Conservation (phyloP, 1,140 invertebrate species). For the Drosophila punjabiensis region DNA sequence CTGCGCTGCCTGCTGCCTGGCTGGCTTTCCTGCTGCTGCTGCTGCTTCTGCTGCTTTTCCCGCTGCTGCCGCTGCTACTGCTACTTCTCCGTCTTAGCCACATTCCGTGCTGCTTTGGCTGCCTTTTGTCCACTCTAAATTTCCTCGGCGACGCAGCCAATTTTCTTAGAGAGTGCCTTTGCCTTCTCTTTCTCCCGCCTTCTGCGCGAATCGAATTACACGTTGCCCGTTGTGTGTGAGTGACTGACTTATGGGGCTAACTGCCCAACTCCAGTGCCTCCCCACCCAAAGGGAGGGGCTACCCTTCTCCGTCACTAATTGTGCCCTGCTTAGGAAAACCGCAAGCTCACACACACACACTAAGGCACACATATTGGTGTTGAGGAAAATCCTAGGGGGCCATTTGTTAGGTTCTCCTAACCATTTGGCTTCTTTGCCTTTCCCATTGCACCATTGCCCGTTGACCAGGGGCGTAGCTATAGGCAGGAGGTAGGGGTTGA, state of each 20-base stretch:
- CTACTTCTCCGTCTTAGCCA: background rate
- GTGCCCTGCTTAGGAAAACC: constrained; percentile 67
- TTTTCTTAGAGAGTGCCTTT: constrained; percentile 71
- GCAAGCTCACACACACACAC: constrained; percentile 22
- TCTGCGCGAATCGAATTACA: constrained; percentile 74
- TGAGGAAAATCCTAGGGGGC: constrained; percentile 28
- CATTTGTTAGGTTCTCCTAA: constrained; percentile 57
- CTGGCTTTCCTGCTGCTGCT: constrained; percentile 20
- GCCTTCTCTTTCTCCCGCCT: constrained; percentile 40
- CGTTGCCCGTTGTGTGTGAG: constrained; percentile 57
- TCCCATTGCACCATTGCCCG: constrained; percentile 44
- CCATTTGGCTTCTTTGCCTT: constrained; percentile 57
- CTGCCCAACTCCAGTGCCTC: constrained; percentile 42
- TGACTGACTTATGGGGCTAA: constrained; percentile 79
- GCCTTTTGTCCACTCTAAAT: constrained; percentile 76
- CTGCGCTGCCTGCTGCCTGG: constrained; percentile 46
- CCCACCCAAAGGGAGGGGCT: background rate
- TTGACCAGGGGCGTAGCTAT: constrained; percentile 29
- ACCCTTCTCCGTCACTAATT: constrained; percentile 54
- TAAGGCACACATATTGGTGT: background rate
- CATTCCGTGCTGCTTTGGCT: constrained; percentile 23
- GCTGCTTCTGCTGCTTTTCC: too few relatives aligned
- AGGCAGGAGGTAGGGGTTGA: too few relatives aligned
- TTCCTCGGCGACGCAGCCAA: constrained; percentile 70
- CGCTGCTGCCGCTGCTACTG: constrained; percentile 21